Conservation (phyloP, 2,113 vertebrate species). For the Cyprinodon variegatus region DNA sequence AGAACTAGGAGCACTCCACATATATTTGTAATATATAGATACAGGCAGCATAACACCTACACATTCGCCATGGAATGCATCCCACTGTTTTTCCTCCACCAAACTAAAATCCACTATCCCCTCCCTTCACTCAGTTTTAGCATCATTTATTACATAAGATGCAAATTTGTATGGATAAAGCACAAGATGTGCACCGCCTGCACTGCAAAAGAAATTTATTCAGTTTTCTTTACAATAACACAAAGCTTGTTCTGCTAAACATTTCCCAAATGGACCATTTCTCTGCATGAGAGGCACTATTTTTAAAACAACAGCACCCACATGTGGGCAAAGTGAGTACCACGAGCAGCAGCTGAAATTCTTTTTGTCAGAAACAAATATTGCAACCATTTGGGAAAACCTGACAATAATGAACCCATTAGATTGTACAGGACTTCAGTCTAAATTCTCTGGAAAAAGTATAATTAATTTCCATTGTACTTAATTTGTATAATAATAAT, state of each 20-base stretch:
- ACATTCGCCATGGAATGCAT: slow-evolving; percentile 15
- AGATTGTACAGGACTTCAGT: not conserved
- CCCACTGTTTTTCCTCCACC: slow-evolving; percentile 14
- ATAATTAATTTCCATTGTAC: too few relatives aligned
- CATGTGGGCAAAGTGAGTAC: slow-evolving; percentile 26
- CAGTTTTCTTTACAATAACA: slow-evolving; percentile 15
- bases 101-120: slow-evolving; percentile 15
- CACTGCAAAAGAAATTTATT: slow-evolving; percentile 27
- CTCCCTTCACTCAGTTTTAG: not conserved
- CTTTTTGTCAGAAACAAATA: not conserved
- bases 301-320: slow-evolving; percentile 53
- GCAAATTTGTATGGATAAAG: slow-evolving; percentile 35
- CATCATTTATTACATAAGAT: slow-evolving; percentile 36
- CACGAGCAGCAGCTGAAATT: not conserved
- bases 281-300: slow-evolving; percentile 13
- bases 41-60: slow-evolving; percentile 7
- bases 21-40: not conserved
- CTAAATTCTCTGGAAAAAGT: not conserved
- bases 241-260: not conserved
- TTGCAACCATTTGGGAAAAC: not conserved
- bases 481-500: too few relatives aligned
- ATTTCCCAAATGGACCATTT: slow-evolving; percentile 20
- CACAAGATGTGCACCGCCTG: slow-evolving; percentile 11
- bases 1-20: slow-evolving; percentile 11
- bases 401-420: not conserved